Evolutionary conservation across 2,113 vertebrate genomes (phyloP), one percentile per base, ranked within the genome.

Genomic region (Pituophis catenifer): DNA sequence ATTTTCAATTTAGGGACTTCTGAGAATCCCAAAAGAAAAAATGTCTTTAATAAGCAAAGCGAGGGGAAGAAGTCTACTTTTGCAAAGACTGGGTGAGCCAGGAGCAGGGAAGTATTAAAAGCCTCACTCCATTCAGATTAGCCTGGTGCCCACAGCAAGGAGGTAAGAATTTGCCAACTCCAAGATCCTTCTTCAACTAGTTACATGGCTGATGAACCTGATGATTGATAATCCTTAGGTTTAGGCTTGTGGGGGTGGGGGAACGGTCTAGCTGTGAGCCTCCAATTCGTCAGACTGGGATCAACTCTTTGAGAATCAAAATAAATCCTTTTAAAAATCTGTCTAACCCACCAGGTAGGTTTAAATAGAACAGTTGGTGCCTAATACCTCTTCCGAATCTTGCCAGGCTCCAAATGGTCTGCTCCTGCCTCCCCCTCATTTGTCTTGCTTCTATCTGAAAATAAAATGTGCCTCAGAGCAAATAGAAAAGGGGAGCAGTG

Each of bases 361-460:
- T 88, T 58, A 55, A 92, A 92, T 38, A 44, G 54, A 59, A 53
- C 85, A 21, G 13, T 89, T 92, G 94, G 92, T 92, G 90, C 94
- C 88, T 57, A 93, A 55, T 24, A 48, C 12, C 38, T 17, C 3
- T 1, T 55, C 44, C 0, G 91, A 87, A 88, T 52, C 85, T 48
- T 91, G 53, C 24, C 89, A 58, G 57, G 81, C 17, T 50, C 86
- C 53, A 65, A 93, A 93, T 4, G 2, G 91, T 26, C 75, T 88
- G 54, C n/a, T 44, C 8, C 17, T 92, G 17, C 87, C 93, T 65
- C 48, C 92, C 7, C 50, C 75, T 93, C 13, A 24, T 8, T 0
- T n/a, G 75, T n/a, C 91, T 93, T 94, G 5, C 94, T 94, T 33
- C 92, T 91, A 48, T 94, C 95, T 93, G 75, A 59, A 96, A 94